phyloP scores from a whole-genome alignment of 2,888 invertebrate genomes.

The Tachina grossa region DNA sequence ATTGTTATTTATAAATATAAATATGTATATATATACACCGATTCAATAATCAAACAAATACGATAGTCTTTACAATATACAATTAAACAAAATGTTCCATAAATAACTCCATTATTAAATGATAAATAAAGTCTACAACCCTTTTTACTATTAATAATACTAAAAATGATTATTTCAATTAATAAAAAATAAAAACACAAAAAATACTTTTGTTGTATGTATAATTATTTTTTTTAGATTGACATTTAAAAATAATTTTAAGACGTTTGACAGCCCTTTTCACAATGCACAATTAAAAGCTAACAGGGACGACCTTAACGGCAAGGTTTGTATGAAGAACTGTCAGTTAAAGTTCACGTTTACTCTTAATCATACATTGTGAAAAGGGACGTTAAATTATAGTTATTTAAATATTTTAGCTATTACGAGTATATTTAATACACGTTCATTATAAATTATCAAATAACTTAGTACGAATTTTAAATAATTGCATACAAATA shows the following conservation, averaged over 20 bases:
- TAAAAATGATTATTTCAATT: constrained; percentile 34
- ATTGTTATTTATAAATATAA: neutral
- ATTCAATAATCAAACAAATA: constrained; percentile 35
- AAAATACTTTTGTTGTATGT: constrained; percentile 39
- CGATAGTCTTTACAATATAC: constrained; percentile 4
- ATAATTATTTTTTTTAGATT: neutral
- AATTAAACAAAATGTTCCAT: constrained; percentile 11
- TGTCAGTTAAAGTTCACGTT: too few species aligned
- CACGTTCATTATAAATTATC: constrained; percentile 30
- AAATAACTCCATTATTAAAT: constrained; percentile 3
- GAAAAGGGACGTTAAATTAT: too few species aligned
- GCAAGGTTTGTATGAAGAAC: too few species aligned
- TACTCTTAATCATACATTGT: too few species aligned
- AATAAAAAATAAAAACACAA: constrained; percentile 17
- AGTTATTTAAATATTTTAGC: constrained; percentile 29
- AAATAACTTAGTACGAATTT: constrained; percentile 25
- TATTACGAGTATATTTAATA: constrained; percentile 12
- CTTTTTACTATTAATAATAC: constrained; percentile 65
- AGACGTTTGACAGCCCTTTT: too few species aligned
- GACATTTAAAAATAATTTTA: constrained; percentile 19
- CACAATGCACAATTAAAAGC: too few species aligned
- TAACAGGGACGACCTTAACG: too few species aligned
- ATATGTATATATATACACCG: constrained; percentile 31
- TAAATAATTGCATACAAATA: constrained; percentile 37
- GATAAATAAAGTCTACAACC: constrained; percentile 64